phyloP scores from a whole-genome alignment of 2,797 vertebrate genomes.

The Lagodon rhomboides region DNA sequence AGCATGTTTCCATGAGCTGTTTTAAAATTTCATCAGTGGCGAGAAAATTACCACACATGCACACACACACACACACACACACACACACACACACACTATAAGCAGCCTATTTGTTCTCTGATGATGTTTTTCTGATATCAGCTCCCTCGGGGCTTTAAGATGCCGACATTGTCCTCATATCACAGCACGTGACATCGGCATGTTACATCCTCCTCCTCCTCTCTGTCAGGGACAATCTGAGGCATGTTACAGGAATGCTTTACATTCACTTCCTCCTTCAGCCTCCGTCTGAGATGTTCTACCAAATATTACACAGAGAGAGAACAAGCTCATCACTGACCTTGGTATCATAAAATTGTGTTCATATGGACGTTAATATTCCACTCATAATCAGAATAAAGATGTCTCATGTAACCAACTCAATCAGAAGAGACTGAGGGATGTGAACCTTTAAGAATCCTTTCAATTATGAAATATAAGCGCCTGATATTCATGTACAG shows the following conservation, averaged over 20 bases:
- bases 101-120: constrained; percentile 31
- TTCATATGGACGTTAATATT: no score
- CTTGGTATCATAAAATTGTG: no score
- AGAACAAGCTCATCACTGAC: neutral
- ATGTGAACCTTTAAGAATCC: no score
- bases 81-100: neutral
- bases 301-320: neutral
- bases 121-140: constrained; percentile 24
- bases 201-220: constrained; percentile 3
- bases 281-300: neutral
- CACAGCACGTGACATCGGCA: neutral
- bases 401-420: no score
- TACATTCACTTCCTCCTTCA: neutral
- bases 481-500: no score
- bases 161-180: neutral
- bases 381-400: no score
- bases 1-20: constrained; percentile 30
- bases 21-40: constrained; percentile 45
- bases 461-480: no score
- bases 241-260: neutral
- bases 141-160: neutral
- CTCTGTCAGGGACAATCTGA: neutral
- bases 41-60: constrained; percentile 36
- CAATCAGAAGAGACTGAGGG: no score
- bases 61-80: constrained; percentile 14